phyloP scores from a whole-genome alignment of 1,140 invertebrate species.

The Saxidomus purpurata region DNA sequence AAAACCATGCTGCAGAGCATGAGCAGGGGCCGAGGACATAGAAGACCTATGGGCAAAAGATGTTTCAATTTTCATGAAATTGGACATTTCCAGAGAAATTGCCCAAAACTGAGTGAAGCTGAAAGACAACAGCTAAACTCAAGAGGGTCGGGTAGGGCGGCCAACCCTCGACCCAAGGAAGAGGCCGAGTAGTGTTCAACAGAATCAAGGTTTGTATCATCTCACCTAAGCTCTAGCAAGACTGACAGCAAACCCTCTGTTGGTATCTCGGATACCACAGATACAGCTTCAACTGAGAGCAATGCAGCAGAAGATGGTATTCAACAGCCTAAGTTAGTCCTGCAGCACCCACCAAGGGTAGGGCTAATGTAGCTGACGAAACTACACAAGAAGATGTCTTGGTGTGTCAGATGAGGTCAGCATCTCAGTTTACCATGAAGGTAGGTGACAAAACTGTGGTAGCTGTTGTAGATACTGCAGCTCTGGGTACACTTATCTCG shows the following conservation, averaged over 20 bases:
- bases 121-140: neutral
- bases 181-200: neutral
- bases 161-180: neutral
- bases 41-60: no score
- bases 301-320: neutral
- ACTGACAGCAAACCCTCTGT: neutral
- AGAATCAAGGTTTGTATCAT: neutral
- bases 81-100: neutral
- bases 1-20: neutral
- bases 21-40: no score
- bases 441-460: neutral
- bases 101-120: neutral
- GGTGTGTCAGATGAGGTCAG: neutral
- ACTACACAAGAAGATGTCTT: neutral
- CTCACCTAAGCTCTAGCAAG: neutral
- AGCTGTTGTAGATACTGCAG: slow-evolving; percentile 15
- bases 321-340: no score
- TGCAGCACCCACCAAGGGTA: no score
- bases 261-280: neutral
- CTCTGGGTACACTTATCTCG: neutral
- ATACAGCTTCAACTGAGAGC: neutral
- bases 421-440: slow-evolving; percentile 28
- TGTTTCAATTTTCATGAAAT: neutral
- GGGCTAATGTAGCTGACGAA: neutral
- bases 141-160: neutral